Percentiles rank a stretch among this genome's conserved stretches.
Evolutionary conservation across 2,113 vertebrate species (phyloP).

Genomic region (Henicopernis longicauda): DNA sequence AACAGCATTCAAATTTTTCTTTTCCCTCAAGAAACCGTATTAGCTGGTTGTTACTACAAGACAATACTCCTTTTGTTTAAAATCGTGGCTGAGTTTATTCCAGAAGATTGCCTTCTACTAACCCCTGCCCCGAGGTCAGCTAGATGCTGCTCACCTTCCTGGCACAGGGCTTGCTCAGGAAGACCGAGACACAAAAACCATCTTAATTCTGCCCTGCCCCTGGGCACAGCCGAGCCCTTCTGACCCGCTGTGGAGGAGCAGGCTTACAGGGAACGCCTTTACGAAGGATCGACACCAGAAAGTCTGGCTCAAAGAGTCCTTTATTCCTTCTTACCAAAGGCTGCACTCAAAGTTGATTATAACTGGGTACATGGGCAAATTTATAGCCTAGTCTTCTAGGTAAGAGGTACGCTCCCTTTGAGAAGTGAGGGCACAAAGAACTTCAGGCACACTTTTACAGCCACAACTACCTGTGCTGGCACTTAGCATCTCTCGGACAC

Average conservation of each 20-base stretch:
- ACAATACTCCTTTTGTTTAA: not conserved
- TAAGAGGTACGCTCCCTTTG: not conserved
- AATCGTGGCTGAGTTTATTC: not conserved
- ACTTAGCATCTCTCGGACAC: not conserved
- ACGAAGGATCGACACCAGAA: not conserved
- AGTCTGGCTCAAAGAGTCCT: not conserved
- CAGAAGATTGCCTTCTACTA: not conserved
- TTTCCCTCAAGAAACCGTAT: not conserved
- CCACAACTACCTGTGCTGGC: not conserved
- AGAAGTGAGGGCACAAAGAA: not conserved
- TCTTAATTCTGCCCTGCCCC: too few species aligned
- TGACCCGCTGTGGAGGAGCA: not conserved
- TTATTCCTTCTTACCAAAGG: not conserved
- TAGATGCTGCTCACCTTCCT: not conserved
- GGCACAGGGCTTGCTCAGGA: fast-evolving
- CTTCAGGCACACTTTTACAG: not conserved
- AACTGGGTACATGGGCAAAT: not conserved
- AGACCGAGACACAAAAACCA: not conserved
- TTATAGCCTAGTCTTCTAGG: too few species aligned
- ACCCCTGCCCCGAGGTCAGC: not conserved
- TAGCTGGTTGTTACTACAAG: not conserved
- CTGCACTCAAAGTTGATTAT: not conserved
- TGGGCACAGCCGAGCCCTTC: not conserved
- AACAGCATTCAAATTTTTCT: not conserved
- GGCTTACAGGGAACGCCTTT: not conserved